Base-by-base conservation (phyloP, 2,797 vertebrate genomes). In the Sardinella longiceps region DNA sequence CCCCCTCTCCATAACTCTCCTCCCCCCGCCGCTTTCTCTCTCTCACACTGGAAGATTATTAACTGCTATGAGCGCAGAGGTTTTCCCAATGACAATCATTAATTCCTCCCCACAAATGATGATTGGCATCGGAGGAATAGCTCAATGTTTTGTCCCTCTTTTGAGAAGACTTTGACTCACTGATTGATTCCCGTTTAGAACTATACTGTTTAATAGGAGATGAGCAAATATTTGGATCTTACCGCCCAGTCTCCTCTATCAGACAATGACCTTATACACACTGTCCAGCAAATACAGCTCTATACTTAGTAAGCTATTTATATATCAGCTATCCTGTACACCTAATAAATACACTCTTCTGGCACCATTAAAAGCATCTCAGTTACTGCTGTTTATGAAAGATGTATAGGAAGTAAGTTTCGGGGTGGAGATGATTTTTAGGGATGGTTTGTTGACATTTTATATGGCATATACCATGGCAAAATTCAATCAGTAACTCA, bases 121-220 rank as follows among this genome's bases (percentile, higher is more conserved):
- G 85, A 87, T 81, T 89, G 86, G 83, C 88, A 89, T 82, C 3
- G 18, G 48, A 46, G 74, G 45, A 85, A 23, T 33, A n/a, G 80
- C 81, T 81, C 43, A 51, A 82, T 84, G 58, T 80, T 80, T 84
- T 80, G 37, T 30, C 23, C 6, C 23, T 86, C 83, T 37, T 70
- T 74, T 37, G 33, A 74, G 33, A 18, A 74, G 30, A 74, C 12
- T 5, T 15, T 74, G 66, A 39, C 10, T 74, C 66, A 74, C 66
- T 74, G 66, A 74, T 74, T 39, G 66, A 74, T 39, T 39, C 66
- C 66, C 66, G n/a, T 74, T 74, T 74, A 18, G n/a, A 30, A 66
- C 33, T 25, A 66, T 1, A 28, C 60, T 11, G 25, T 28, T 12
- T 6, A 28, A 74, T 28, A 18, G 30, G 11, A 39, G 66, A 37